Evolutionary conservation across 2,888 invertebrate species (phyloP), one percentile per base, ranked within the genome.

Genomic region (Ptychoptera albimana): DNA sequence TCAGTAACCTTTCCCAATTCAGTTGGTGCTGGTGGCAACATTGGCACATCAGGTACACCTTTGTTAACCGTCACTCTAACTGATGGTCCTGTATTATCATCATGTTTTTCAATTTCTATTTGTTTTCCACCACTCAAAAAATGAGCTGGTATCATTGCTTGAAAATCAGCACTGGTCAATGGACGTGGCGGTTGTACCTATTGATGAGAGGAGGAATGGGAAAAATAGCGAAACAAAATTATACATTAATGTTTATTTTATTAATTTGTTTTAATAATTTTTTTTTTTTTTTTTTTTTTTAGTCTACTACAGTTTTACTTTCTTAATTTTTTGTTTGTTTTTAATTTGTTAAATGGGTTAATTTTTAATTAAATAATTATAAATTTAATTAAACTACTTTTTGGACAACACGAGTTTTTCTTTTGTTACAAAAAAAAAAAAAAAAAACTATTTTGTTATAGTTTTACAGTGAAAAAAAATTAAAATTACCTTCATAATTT

Each of bases 71-170:
- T 88, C 56, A 91, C 85, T 49, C 86, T 83, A 54, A 88, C 86
- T 60, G 75, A 68, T 53, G 65, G 60, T 51, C 56, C 55, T 49
- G 53, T 46, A 23, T 23, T 23, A 23, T 23, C 23, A 63, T 60
- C 55, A 60, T 68, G 54, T 48, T 59, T 58, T 46, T 60, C 63
- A 57, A 66, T 63, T 55, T 64, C 64, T 55, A 60, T 61, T 79
- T 82, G 67, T 84, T 84, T 57, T 82, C 87, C 61, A 83, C 85
- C 57, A 82, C 82, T 73, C 51, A 85, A 79, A 78, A 88, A 89
- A 71, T 85, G 88, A 62, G 85, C 80, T 58, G 89, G 88, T 60
- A 88, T 88, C 87, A 89, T 85, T 71, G 88, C 86, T 78, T 87
- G 85, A 76, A 88, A 89, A 72, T 89, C 87, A 73, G 86, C 87